Conservation (phyloP, 2,113 vertebrate species). For the Grallaria varia region DNA sequence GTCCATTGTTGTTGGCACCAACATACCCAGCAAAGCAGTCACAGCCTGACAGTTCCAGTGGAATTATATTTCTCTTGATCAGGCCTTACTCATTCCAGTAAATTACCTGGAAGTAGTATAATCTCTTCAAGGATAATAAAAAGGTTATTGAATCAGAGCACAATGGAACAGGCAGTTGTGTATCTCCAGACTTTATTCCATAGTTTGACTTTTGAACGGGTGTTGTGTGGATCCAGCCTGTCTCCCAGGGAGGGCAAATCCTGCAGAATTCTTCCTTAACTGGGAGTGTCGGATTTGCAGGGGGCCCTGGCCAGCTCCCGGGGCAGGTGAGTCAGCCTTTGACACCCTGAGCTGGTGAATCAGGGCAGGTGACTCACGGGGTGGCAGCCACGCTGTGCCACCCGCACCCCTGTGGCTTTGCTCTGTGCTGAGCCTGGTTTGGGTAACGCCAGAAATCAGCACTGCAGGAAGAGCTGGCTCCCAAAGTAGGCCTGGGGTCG, state of each 20-base stretch:
- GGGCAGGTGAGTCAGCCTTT: not conserved
- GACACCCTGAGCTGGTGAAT: not conserved
- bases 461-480: not conserved
- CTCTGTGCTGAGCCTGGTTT: too few species aligned
- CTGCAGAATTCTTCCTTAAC: not conserved
- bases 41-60: not conserved
- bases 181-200: not conserved
- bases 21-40: accelerated
- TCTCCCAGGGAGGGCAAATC: not conserved
- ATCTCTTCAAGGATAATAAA: not conserved
- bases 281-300: not conserved
- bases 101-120: not conserved
- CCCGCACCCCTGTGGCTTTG: accelerated
- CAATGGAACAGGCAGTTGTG: not conserved
- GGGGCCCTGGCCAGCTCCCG: accelerated
- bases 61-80: not conserved
- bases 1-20: accelerated
- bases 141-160: not conserved
- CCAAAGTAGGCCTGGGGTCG: not conserved
- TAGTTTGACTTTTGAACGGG: not conserved
- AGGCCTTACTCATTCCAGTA: not conserved
- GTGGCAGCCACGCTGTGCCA: not conserved
- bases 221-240: accelerated
- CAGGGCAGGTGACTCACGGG: not conserved
- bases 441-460: not conserved